phyloP scores from a whole-genome alignment of 2,113 vertebrate genomes.

The Plestiodon gilberti region DNA sequence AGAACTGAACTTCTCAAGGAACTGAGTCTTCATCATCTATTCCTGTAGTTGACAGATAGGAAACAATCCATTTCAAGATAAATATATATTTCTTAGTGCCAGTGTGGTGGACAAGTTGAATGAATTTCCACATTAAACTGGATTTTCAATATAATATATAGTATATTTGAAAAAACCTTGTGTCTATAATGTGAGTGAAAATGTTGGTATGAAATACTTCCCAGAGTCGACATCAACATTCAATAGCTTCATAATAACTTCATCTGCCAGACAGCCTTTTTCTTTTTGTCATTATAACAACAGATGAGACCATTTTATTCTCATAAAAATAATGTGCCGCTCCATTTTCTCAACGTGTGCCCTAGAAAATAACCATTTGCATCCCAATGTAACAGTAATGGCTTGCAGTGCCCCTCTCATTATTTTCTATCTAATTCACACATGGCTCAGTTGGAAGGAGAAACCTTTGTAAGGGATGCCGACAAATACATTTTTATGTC shows the following conservation, averaged over 20 bases:
- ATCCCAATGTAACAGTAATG: constrained; percentile 7
- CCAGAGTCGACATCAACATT: not conserved
- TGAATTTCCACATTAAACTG: not conserved
- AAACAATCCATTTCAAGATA: too few relatives aligned
- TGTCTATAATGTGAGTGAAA: not conserved
- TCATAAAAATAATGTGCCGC: constrained; percentile 34
- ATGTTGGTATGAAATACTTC: not conserved
- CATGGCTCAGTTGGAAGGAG: constrained; percentile 2
- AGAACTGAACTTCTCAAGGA: not conserved
- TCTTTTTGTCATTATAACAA: not conserved
- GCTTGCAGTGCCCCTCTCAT: constrained; percentile 1
- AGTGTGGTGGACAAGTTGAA: not conserved
- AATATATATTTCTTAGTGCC: not conserved
- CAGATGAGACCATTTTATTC: not conserved
- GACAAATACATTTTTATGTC: not conserved
- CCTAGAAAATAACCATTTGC: not conserved
- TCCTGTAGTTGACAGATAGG: not conserved
- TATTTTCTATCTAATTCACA: constrained; percentile 14
- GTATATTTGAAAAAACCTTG: not conserved
- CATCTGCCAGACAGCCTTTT: not conserved
- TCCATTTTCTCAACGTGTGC: not conserved
- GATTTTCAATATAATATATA: not conserved
- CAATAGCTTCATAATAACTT: not conserved
- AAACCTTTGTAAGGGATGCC: not conserved
- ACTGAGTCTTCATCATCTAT: not conserved